Conservation (phyloP, 2,888 invertebrate species). For the Iphiclides podalirius region DNA sequence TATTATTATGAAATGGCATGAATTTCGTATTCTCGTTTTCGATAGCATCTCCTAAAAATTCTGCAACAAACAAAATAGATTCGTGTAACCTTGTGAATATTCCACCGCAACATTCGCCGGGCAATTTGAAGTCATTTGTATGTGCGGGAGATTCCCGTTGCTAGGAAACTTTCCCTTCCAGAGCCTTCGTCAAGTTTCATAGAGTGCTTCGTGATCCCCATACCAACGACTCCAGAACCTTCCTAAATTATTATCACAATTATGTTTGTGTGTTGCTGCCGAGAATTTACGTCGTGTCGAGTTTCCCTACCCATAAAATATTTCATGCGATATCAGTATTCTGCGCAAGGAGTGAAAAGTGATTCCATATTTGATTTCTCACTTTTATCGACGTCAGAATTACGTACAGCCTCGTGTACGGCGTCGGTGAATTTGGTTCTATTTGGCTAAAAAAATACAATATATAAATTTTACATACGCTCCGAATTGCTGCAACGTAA, state of each 20-base stretch:
- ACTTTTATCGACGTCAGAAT: slow-evolving; percentile 1
- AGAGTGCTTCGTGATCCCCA: slow-evolving; percentile 68
- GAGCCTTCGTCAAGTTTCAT: slow-evolving; percentile 74
- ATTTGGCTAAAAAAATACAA: neutral
- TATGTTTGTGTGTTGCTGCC: slow-evolving; percentile 24
- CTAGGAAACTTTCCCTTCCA: slow-evolving; percentile 62
- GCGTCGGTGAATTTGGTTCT: neutral
- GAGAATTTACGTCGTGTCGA: slow-evolving; percentile 26
- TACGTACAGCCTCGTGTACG: neutral
- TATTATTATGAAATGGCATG: too few species aligned
- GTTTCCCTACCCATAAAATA: slow-evolving; percentile 20
- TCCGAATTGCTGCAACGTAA: neutral
- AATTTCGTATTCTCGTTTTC: too few species aligned
- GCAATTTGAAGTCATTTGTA: slow-evolving; percentile 61
- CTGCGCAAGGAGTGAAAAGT: slow-evolving; percentile 2
- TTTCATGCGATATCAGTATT: slow-evolving; percentile 18
- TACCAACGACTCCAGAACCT: slow-evolving; percentile 46
- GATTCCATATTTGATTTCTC: slow-evolving; percentile 19
- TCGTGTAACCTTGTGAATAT: slow-evolving; percentile 12
- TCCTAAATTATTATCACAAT: slow-evolving; percentile 34
- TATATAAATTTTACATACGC: neutral
- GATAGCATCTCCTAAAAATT: too few species aligned
- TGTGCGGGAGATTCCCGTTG: slow-evolving; percentile 52
- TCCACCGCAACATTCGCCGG: slow-evolving; percentile 10
- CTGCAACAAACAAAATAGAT: too few species aligned